Evolutionary conservation across 1,140 invertebrate genomes (phyloP), one percentile per base, ranked within the genome.

Genomic region (Helicoverpa zea): DNA sequence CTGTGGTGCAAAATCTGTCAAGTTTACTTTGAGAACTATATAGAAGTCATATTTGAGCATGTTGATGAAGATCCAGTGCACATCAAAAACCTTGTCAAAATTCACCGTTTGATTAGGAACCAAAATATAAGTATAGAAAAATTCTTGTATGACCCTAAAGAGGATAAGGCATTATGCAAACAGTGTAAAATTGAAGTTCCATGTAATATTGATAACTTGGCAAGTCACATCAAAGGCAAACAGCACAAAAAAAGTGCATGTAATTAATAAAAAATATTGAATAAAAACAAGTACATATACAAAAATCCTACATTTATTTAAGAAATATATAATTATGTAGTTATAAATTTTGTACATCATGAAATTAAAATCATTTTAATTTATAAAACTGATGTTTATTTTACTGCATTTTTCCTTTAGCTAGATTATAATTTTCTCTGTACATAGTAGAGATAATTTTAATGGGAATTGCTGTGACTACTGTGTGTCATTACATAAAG

Each of bases 11-110:
- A 89, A 70, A 68, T 70, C 29, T 80, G 74, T 80, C 43, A 82
- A 82, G 35, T 86, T 78, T 86, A 82, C 74, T 63, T 81, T 84
- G 18, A 74, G 78, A 81, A 78, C n/a, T 79, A 79, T 84, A 83
- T 89, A 43, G 89, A 90, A 84, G 77, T 81, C 18, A 90, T 90
- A 75, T 84, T 89, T 83, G 80, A 89, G 56, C 87, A 90, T 86
- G 84, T 90, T 10, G 83, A 87, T 81, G 84, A 84, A n/a, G 79
- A 90, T 64, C 80, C 78, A 7, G 79, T 85, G 18, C 87, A 90
- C 82, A 76, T 75, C 13, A 76, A 51, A 58, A 80, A 70, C 18
- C 29, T 87, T 43, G 68, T 61, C 13, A 88, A 88, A 66, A 82
- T 90, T 58, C 58, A 84, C n/a, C 73, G 64, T 18, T 68, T 89